Evolutionary conservation across 2,797 vertebrate genomes (phyloP).

Genomic region (Avahi laniger): DNA sequence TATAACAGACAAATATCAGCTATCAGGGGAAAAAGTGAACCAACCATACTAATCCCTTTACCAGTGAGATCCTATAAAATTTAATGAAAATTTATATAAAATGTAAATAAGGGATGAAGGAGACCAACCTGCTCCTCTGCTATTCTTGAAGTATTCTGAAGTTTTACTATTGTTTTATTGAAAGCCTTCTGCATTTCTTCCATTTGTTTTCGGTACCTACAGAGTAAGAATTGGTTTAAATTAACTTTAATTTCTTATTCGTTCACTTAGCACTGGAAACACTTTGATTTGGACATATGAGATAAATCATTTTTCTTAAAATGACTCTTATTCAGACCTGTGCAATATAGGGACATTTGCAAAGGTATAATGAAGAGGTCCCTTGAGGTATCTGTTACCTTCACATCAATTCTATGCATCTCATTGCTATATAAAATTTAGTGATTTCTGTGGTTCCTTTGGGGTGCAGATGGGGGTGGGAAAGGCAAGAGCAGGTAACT

Average conservation of each 20-base stretch:
- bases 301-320: slow-evolving; percentile 36
- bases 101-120: neutral
- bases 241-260: slow-evolving; percentile 36
- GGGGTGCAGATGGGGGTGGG: neutral
- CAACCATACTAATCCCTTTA: neutral
- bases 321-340: neutral
- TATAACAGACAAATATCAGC: neutral
- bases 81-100: slow-evolving; percentile 15
- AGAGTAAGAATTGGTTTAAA: slow-evolving; percentile 62
- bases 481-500: neutral
- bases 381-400: neutral
- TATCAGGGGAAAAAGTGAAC: neutral
- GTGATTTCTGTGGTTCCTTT: neutral
- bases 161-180: slow-evolving; percentile 98
- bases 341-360: neutral
- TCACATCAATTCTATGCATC: neutral
- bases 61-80: neutral
- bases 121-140: slow-evolving; percentile 95
- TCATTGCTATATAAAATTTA: neutral
- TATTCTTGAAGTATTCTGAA: slow-evolving; percentile 98
- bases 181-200: slow-evolving; percentile 99
- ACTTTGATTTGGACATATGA: slow-evolving; percentile 16
- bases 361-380: neutral
- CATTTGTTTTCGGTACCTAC: slow-evolving; percentile 99
- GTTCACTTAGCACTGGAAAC: slow-evolving; percentile 45